These are phyloP conservation scores for Hydroisotoma schaefferi DNA, from an alignment of 2,888 invertebrate genomes.

Conservation along the genomic window DNA sequence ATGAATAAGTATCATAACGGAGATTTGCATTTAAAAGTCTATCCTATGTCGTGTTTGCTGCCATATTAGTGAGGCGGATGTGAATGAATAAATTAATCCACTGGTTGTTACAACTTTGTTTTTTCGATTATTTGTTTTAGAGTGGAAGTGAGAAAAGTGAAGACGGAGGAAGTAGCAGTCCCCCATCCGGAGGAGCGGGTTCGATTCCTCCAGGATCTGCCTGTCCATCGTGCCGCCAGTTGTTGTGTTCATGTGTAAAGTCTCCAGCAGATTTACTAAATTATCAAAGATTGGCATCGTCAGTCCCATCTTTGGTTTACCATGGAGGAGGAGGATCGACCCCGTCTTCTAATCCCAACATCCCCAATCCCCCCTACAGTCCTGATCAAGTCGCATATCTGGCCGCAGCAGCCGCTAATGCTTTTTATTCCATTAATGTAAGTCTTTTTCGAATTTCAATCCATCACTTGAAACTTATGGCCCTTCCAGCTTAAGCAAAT, in stretches of 20 bases:
- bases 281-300: conserved; percentile 52
- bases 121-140: conserved; percentile 26
- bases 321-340: conserved; percentile 27
- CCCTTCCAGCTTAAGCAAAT: neutral
- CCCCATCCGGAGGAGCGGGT: conserved; percentile 46
- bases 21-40: no score
- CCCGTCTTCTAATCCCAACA: conserved; percentile 38
- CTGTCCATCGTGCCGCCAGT: conserved; percentile 48
- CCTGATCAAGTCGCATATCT: conserved; percentile 48
- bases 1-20: no score
- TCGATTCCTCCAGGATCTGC: conserved; percentile 32
- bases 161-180: conserved; percentile 43
- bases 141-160: conserved; percentile 48
- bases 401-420: conserved; percentile 46
- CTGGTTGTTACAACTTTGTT: conserved; percentile 9
- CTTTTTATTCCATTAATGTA: conserved; percentile 50
- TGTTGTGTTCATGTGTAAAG: conserved; percentile 49
- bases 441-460: conserved; percentile 21
- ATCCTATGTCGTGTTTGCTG: no score
- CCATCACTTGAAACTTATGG: neutral
- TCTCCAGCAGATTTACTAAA: conserved; percentile 54
- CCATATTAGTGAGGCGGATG: no score
- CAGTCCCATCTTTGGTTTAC: conserved; percentile 49
- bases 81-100: no score
- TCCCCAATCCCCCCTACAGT: conserved; percentile 44